Conservation (phyloP, 2,888 invertebrate species). For the Brachycybe producta region DNA sequence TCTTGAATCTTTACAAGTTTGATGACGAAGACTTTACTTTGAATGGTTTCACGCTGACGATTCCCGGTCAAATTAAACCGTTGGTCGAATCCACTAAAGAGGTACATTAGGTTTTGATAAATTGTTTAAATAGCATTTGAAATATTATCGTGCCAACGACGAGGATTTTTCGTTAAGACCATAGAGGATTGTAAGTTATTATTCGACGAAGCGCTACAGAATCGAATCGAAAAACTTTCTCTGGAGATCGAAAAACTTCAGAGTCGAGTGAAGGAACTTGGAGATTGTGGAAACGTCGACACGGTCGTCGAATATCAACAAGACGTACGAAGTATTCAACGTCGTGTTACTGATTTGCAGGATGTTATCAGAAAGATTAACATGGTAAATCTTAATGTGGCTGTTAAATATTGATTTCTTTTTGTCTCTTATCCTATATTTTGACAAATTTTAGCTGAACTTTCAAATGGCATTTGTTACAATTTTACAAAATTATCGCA, state of each 20-base stretch:
- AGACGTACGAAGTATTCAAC: conserved; percentile 59
- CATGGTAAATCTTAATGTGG: conserved; percentile 33
- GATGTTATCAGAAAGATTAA: conserved; percentile 73
- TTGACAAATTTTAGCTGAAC: neutral
- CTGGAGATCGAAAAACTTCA: conserved; percentile 55
- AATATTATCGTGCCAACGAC: no score
- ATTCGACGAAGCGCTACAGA: conserved; percentile 65
- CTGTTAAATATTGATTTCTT: neutral
- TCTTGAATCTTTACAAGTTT: conserved; percentile 65
- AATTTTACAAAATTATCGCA: neutral
- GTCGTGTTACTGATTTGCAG: conserved; percentile 59
- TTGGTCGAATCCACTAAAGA: conserved; percentile 66
- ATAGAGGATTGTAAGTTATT: conserved; percentile 70
- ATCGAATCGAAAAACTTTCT: conserved; percentile 54
- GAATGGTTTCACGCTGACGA: conserved; percentile 68
- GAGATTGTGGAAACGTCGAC: conserved; percentile 66
- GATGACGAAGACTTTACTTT: conserved; percentile 59
- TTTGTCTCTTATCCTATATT: neutral
- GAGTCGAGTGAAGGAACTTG: conserved; percentile 60
- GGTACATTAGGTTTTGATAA: conserved; percentile 4
- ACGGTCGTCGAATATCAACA: conserved; percentile 62
- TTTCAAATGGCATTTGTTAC: neutral
- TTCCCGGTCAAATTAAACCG: conserved; percentile 65
- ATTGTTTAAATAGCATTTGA: neutral
- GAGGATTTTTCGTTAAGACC: conserved; percentile 37